These are phyloP conservation scores for Triplophysa bombifrons DNA, from an alignment of 2,797 vertebrate genomes.

Conservation along the genomic window DNA sequence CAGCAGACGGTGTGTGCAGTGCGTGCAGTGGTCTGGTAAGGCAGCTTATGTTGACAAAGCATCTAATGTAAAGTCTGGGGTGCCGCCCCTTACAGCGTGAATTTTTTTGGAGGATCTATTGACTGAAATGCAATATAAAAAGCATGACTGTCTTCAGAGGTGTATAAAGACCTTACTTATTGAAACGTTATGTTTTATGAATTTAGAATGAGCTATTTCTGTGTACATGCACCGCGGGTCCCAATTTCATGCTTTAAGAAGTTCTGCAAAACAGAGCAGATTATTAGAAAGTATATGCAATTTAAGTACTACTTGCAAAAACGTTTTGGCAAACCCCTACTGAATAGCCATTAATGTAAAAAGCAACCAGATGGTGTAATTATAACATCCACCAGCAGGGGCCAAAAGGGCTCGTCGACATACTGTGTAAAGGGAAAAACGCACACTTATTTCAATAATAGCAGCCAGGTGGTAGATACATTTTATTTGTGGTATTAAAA, in stretches of 20 bases:
- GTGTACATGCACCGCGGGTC: too few relatives aligned
- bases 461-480: background rate
- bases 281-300: background rate
- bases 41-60: slow-evolving; percentile 41
- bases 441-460: background rate
- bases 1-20: slow-evolving; percentile 29
- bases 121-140: too few relatives aligned
- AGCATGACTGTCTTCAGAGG: too few relatives aligned
- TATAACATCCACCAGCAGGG: too few relatives aligned
- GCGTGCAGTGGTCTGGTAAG: slow-evolving; percentile 34
- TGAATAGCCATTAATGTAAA: background rate
- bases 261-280: too few relatives aligned
- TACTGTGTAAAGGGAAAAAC: background rate
- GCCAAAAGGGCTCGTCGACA: background rate
- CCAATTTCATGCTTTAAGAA: background rate
- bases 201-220: too few relatives aligned
- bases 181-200: too few relatives aligned
- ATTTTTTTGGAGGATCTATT: too few relatives aligned
- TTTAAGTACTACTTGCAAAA: background rate
- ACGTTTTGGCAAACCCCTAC: background rate
- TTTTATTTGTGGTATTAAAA: background rate
- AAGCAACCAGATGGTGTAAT: background rate
- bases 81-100: too few relatives aligned
- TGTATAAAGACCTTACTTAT: too few relatives aligned
- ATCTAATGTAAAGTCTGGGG: background rate